Evolutionary conservation across 2,113 vertebrate genomes (phyloP).

Genomic region (Eubucco bourcierii): DNA sequence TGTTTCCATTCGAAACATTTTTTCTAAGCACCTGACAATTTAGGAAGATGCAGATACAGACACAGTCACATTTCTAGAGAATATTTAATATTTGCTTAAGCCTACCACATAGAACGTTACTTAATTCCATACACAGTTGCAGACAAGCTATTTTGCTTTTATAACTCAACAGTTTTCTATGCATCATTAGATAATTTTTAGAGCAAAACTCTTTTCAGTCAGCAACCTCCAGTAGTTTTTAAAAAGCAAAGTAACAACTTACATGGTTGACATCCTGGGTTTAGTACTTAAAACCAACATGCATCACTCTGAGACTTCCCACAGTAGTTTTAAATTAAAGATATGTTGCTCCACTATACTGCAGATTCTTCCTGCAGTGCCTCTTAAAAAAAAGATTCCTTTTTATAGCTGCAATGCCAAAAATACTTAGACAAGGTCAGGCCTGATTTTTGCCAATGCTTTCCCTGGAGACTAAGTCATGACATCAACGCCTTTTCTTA

Average conservation of each 20-base stretch:
- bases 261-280: neutral
- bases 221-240: neutral
- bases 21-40: neutral
- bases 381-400: constrained; percentile 27
- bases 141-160: neutral
- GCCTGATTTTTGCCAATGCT: constrained; percentile 60
- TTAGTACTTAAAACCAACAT: constrained; percentile 32
- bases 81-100: constrained; percentile 1
- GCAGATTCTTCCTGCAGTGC: constrained; percentile 52
- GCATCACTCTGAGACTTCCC: constrained; percentile 13
- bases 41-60: neutral
- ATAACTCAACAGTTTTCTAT: neutral
- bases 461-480: constrained; percentile 50
- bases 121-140: neutral
- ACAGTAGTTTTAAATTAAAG: constrained; percentile 52
- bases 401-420: constrained; percentile 58
- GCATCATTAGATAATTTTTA: neutral
- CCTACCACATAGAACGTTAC: neutral
- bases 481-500: constrained; percentile 62
- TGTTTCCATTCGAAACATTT: neutral
- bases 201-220: neutral
- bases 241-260: neutral
- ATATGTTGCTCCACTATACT: neutral
- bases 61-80: neutral
- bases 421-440: constrained; percentile 62